phyloP scores from a whole-genome alignment of 2,113 vertebrate species.

The Atherinomorus stipes region DNA sequence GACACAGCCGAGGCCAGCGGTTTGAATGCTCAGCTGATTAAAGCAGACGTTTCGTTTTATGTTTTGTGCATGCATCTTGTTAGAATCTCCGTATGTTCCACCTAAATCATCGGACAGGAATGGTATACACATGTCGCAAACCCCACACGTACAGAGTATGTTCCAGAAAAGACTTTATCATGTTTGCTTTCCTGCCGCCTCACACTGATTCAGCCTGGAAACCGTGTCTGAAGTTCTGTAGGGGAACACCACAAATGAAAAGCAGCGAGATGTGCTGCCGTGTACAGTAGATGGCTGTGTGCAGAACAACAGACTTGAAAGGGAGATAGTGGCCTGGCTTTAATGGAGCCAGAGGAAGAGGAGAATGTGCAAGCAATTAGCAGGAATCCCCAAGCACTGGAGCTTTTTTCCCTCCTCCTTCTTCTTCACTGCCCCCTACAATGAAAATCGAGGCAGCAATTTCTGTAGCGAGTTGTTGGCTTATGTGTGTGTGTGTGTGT shows the following conservation, averaged over 20 bases:
- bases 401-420: neutral
- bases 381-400: conserved; percentile 67
- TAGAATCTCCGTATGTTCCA: neutral
- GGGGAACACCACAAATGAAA: conserved; percentile 47
- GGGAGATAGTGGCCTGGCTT: conserved; percentile 70
- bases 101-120: neutral
- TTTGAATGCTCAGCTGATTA: conserved; percentile 17
- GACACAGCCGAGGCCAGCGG: conserved; percentile 29
- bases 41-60: neutral
- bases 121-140: neutral
- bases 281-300: conserved; percentile 45
- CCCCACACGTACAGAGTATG: neutral
- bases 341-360: conserved; percentile 67
- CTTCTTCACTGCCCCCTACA: neutral
- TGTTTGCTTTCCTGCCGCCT: conserved; percentile 46
- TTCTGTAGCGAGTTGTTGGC: conserved; percentile 48
- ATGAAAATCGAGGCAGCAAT: conserved; percentile 65
- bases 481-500: conserved; percentile 11
- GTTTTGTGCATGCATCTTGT: neutral
- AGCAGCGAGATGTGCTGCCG: conserved; percentile 39
- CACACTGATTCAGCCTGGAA: conserved; percentile 28
- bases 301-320: conserved; percentile 57
- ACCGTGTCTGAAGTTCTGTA: conserved; percentile 22
- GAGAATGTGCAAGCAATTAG: conserved; percentile 78
- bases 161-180: conserved; percentile 10